These are phyloP conservation scores for Psittacus erithacus DNA, from an alignment of 2,113 vertebrate genomes.

Conservation along the genomic window DNA sequence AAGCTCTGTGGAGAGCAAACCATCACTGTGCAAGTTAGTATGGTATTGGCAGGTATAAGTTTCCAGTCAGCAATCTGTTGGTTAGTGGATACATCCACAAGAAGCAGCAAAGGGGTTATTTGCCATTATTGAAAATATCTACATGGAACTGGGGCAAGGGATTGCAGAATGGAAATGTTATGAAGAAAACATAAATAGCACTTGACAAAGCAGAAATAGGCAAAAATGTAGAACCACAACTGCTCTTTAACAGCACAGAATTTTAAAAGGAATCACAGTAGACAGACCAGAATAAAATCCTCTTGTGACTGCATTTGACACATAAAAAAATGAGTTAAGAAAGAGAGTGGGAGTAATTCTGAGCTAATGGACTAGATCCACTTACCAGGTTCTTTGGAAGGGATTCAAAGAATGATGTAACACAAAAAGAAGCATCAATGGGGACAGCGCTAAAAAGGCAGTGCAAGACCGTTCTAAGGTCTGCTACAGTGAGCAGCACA, in stretches of 20 bases:
- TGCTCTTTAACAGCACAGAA: background rate
- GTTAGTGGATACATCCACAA: background rate
- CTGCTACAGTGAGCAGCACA: background rate
- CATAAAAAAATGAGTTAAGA: background rate
- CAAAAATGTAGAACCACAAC: background rate
- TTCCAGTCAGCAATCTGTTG: background rate
- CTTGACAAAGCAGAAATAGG: background rate
- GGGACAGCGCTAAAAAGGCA: background rate
- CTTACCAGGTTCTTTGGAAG: background rate
- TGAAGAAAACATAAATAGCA: background rate
- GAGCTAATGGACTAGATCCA: background rate
- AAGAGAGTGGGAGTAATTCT: background rate
- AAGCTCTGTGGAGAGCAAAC: background rate
- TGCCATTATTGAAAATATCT: background rate
- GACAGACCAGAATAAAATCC: background rate
- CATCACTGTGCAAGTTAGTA: rapidly evolving
- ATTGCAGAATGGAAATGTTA: background rate
- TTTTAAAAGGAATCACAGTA: background rate
- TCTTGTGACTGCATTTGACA: background rate
- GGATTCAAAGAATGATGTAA: background rate
- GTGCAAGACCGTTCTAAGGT: background rate
- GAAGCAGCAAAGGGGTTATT: background rate
- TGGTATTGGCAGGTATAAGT: background rate
- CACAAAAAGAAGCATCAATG: background rate
- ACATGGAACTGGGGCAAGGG: background rate